Evolutionary conservation across 1,140 invertebrate genomes (phyloP).

Genomic region (Hyles euphorbiae): DNA sequence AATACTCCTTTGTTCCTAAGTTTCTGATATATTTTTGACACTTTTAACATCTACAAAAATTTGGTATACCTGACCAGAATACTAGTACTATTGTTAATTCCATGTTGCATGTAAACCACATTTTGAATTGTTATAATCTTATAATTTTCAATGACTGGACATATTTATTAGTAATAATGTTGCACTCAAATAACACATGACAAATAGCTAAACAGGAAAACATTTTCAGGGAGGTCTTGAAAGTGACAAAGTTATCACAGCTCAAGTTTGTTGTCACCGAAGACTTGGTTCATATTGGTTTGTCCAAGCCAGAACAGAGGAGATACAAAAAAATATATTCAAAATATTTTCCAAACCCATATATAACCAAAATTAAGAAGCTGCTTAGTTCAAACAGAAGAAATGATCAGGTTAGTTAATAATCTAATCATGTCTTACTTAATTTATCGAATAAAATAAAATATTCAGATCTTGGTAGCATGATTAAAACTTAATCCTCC

Average conservation of each 20-base stretch:
- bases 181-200: neutral
- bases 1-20: too few relatives aligned
- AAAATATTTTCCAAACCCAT: conserved; percentile 95
- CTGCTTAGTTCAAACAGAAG: conserved; percentile 79
- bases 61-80: too few relatives aligned
- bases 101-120: too few relatives aligned
- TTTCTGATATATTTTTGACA: too few relatives aligned
- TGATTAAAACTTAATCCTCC: too few relatives aligned
- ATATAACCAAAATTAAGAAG: conserved; percentile 93
- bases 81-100: too few relatives aligned
- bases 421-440: neutral
- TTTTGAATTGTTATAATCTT: too few relatives aligned
- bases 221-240: conserved; percentile 81
- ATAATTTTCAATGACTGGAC: too few relatives aligned
- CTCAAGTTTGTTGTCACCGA: conserved; percentile 97
- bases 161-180: too few relatives aligned
- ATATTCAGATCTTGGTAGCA: too few relatives aligned
- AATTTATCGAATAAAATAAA: too few relatives aligned
- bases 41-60: too few relatives aligned
- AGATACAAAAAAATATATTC: conserved; percentile 94
- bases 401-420: conserved; percentile 73
- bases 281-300: conserved; percentile 92
- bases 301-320: conserved; percentile 96
- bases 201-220: neutral
- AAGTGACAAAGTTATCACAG: conserved; percentile 92